phyloP scores from a whole-genome alignment of 1,140 invertebrate genomes.

The Orius insidiosus region DNA sequence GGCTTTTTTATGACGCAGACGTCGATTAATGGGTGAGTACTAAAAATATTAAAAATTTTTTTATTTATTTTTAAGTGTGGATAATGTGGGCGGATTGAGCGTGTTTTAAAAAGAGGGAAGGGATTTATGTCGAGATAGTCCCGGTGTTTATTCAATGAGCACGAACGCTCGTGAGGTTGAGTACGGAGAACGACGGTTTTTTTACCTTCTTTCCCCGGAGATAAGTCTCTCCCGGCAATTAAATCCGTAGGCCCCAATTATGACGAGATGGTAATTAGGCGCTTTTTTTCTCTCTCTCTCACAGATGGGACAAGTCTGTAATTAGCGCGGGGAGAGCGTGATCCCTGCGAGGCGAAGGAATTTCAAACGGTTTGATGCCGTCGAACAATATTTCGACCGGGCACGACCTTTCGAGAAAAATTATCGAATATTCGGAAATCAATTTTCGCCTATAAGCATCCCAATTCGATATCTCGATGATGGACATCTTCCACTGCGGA shows the following conservation, averaged over 20 bases:
- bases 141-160: slow-evolving; percentile 11
- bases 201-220: slow-evolving; percentile 1
- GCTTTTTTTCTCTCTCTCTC: background rate
- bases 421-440: too few relatives aligned
- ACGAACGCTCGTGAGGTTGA: slow-evolving; percentile 7
- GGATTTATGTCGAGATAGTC: background rate
- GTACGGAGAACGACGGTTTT: background rate
- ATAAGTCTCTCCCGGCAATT: slow-evolving; percentile 8
- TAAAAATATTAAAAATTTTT: background rate
- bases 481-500: too few relatives aligned
- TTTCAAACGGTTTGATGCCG: too few relatives aligned
- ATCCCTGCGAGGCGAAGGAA: slow-evolving; percentile 6
- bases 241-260: slow-evolving; percentile 11
- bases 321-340: slow-evolving; percentile 10
- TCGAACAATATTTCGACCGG: too few relatives aligned
- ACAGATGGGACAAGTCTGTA: slow-evolving; percentile 9
- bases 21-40: slow-evolving; percentile 63
- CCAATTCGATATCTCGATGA: too few relatives aligned
- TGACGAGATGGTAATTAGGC: slow-evolving; percentile 12
- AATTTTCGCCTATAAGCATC: too few relatives aligned
- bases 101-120: background rate
- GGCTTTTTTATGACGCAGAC: slow-evolving; percentile 63
- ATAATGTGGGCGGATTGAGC: background rate
- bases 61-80: background rate
- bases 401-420: too few relatives aligned